Evolutionary conservation across 2,888 invertebrate species (phyloP), one percentile per base, ranked within the genome.

Genomic region (Dione juno): DNA sequence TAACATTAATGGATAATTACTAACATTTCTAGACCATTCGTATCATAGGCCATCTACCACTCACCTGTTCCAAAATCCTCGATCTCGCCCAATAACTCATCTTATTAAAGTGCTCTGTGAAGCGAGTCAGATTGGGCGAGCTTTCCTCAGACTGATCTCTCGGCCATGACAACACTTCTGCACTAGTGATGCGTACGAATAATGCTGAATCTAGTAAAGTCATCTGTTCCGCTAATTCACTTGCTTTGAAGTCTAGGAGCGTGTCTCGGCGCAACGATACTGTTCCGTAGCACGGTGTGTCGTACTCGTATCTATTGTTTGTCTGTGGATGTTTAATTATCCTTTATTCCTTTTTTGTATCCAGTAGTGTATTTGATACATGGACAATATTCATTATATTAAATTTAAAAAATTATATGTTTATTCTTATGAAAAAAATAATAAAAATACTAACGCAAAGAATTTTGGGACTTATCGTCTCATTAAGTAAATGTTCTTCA

Each of bases 91-190:
- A 99, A 84, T 97, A 99, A 71, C 99, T 99, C 98, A 99, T 98
- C 93, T 99, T 99, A 87, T 99, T 99, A 89, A 99, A 99, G 90
- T 99, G 99, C 87, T 99, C 99, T 0, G 99, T 99, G 86, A 99
- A 99, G 77, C 97, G 94, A 43, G 98, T 99, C 70, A 99, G 94
- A 90, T 99, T 99, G 3, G 99, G 99, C 84, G 99, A 98, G 79
- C 97, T 95, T 85, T 99, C 99, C 88, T 99, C 99, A 77, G 97
- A 98, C 89, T 99, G 99, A 86, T 99, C 98, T 82, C 98, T 96
- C 48, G 99, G 98, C 99, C 99, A 99, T 79, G 98, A 96, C 76
- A 99, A 93, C 75, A 99, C 97, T 93, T 99, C 99, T 0, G 99
- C 98, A 74, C 99, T 98, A 90, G 99, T 99, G 79, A 99, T 98